A percentile compares a stretch with the other conserved stretches of the same genome.
These are phyloP conservation scores for Chiridota heheva DNA, from an alignment of 35 echinoderm and acorn worm species.

Conservation along the genomic window DNA sequence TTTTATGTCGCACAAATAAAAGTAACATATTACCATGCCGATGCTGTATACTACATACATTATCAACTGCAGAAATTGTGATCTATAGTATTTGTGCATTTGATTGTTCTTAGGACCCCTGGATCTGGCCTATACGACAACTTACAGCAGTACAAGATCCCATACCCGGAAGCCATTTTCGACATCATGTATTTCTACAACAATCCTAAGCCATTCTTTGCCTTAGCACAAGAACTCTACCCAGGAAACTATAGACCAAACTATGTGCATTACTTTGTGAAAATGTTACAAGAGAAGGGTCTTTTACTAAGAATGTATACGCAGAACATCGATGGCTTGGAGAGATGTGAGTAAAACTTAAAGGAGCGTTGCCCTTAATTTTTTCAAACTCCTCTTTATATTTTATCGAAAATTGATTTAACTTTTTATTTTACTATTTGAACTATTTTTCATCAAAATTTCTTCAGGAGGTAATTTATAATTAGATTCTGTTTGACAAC, in stretches of 20 bases:
- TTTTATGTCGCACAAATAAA: too few species aligned
- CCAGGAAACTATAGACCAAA: slow-evolving; percentile 87
- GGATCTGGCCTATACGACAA: slow-evolving; percentile 98
- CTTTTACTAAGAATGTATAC: slow-evolving; percentile 90
- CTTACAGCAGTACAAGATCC: slow-evolving; percentile 91
- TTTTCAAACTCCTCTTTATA: background rate
- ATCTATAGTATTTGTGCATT: too few species aligned
- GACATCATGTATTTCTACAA: slow-evolving; percentile 89
- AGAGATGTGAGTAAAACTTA: slow-evolving; percentile 74
- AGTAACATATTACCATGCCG: too few species aligned
- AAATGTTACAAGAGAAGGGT: slow-evolving; percentile 90
- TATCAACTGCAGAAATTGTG: too few species aligned
- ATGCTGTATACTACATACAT: too few species aligned
- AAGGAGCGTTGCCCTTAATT: background rate
- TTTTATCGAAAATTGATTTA: too few species aligned
- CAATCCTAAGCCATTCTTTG: slow-evolving; percentile 90
- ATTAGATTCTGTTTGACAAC: too few species aligned
- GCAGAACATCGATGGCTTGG: slow-evolving; percentile 97
- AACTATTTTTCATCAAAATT: too few species aligned
- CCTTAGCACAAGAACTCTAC: slow-evolving; percentile 89
- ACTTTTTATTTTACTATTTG: too few species aligned
- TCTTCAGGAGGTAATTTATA: too few species aligned
- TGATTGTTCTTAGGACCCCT: slow-evolving; percentile 88
- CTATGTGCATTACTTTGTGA: slow-evolving; percentile 96
- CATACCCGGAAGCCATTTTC: slow-evolving; percentile 94